Conservation (phyloP, 2,888 invertebrate genomes). For the Lydus trimaculatus region DNA sequence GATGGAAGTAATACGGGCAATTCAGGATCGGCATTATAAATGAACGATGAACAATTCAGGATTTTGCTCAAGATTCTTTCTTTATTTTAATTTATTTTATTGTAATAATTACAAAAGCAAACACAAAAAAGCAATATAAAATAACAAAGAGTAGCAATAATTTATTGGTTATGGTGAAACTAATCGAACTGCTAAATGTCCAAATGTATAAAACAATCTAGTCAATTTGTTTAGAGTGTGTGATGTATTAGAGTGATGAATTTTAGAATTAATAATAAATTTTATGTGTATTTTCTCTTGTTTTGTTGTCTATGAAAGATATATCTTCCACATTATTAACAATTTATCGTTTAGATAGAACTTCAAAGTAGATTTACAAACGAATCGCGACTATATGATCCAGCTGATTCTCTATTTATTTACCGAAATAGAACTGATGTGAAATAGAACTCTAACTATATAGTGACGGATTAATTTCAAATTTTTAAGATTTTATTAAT, state of each 20-base stretch:
- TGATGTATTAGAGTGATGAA: conserved; percentile 18
- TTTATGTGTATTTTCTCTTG: conserved; percentile 12
- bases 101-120: neutral
- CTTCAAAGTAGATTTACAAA: too few relatives aligned
- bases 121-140: neutral
- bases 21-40: conserved; percentile 18
- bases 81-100: neutral
- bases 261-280: conserved; percentile 17
- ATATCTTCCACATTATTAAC: neutral
- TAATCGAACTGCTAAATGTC: conserved; percentile 22
- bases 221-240: conserved; percentile 29
- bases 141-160: neutral
- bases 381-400: too few relatives aligned
- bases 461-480: too few relatives aligned
- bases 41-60: neutral
- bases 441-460: too few relatives aligned
- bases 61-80: conserved; percentile 6
- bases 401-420: too few relatives aligned
- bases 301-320: neutral
- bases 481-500: too few relatives aligned
- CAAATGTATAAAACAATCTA: conserved; percentile 28
- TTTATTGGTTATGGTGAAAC: neutral
- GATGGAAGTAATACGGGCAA: conserved; percentile 37
- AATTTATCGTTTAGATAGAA: too few relatives aligned
- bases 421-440: too few relatives aligned